A percentile compares a stretch with the other conserved stretches of the same genome.
These are phyloP conservation scores for Stercorarius parasiticus DNA, from an alignment of 2,113 vertebrate genomes.

Conservation along the genomic window DNA sequence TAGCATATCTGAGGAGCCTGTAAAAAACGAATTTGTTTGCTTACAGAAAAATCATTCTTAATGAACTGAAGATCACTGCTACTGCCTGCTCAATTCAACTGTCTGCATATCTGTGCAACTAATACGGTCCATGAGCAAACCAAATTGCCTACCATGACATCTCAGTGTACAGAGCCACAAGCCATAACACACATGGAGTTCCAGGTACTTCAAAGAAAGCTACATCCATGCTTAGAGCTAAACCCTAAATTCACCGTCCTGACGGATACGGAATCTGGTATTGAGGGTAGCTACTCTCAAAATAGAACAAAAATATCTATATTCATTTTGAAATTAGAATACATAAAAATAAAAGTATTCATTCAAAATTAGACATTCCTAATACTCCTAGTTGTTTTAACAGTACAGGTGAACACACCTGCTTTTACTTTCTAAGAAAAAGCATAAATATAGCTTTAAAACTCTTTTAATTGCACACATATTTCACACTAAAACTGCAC, in stretches of 20 bases:
- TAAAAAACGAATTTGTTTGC: neutral
- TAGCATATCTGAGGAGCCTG: neutral
- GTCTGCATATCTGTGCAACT: neutral
- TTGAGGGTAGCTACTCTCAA: neutral
- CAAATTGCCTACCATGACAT: neutral
- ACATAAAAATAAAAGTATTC: neutral
- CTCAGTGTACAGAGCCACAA: neutral
- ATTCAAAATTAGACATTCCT: neutral
- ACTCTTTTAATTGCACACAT: neutral
- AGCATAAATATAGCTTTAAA: neutral
- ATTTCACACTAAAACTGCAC: neutral
- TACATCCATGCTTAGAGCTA: neutral
- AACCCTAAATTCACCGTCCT: neutral
- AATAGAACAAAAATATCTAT: neutral
- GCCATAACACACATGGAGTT: fast-evolving
- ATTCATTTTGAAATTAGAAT: neutral
- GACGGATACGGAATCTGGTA: neutral
- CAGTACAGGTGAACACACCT: neutral
- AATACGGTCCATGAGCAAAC: neutral
- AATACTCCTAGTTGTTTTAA: neutral
- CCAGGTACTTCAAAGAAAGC: neutral
- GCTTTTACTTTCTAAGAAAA: neutral
- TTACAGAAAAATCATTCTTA: neutral
- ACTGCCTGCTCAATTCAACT: neutral
- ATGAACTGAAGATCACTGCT: neutral